Base-by-base conservation (phyloP, 2,797 vertebrate genomes). In the Sarcophilus harrisii region DNA sequence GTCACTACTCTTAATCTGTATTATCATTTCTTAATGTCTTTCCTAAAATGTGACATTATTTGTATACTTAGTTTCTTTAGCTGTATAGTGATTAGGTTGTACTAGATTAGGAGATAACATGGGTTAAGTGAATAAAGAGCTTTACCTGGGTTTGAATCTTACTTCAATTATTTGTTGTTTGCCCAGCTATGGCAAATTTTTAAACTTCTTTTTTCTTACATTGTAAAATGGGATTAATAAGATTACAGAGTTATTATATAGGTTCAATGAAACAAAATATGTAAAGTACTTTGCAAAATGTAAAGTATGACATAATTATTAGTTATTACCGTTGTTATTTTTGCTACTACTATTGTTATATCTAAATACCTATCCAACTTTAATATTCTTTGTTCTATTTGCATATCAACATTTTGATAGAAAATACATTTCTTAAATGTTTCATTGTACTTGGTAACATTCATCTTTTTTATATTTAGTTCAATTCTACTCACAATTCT, bases 281-380 rank as follows among this genome's bases (percentile, higher is more conserved):
- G 1, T n/a, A 66, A 66, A n/a, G 62, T n/a, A 66, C 5, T 66
- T 66, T 66, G 13, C 62, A n/a, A 66, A 66, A n/a, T n/a, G 1
- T n/a, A 18, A 66, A 66, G 62, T 66, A 3, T 13, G 32, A 16
- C 13, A 16, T 66, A 66, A 66, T 62, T 62, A 1, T n/a, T 66
- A 18, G 32, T n/a, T 14, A n/a, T 66, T n/a, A 30, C 10, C 10
- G 0, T n/a, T n/a, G 14, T n/a, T n/a, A 14, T n/a, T n/a, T 0
- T 32, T n/a, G 4, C 14, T 66, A 29, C 62, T n/a, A 12, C 32
- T 66, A 66, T 16, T 66, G 30, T 66, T 14, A 66, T n/a, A 1
- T 6, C 32, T n/a, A 66, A 14, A 32, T 16, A 32, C 14, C 62
- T 13, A 66, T n/a, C 66, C 12, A n/a, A 18, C 14, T 66, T n/a